phyloP scores from a whole-genome alignment of 1,140 invertebrate genomes.

The Macrotrachela quadricornifera region DNA sequence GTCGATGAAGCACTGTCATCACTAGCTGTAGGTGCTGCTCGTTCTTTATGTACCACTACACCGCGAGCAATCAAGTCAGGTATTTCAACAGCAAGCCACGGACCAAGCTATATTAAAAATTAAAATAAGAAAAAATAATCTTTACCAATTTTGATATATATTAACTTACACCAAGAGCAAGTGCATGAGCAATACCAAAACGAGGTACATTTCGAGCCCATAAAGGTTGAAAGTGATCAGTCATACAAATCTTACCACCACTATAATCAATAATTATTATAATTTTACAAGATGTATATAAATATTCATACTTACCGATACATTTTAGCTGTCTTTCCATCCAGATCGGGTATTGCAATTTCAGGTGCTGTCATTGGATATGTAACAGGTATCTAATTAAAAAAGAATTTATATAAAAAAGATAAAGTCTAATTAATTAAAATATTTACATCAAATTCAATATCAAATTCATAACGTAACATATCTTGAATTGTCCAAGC shows the following conservation, averaged over 20 bases:
- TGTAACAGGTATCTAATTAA: constrained; percentile 58
- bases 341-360: constrained; percentile 79
- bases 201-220: constrained; percentile 94
- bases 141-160: neutral
- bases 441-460: constrained; percentile 62
- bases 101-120: constrained; percentile 49
- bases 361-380: constrained; percentile 95
- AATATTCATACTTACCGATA: constrained; percentile 36
- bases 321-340: constrained; percentile 99
- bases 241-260: constrained; percentile 87
- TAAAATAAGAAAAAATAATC: constrained; percentile 17
- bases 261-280: too few relatives aligned
- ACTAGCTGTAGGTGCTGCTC: neutral
- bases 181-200: constrained; percentile 95
- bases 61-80: constrained; percentile 37
- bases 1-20: too few relatives aligned
- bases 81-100: constrained; percentile 93
- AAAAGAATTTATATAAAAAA: too few relatives aligned
- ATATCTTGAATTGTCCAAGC: constrained; percentile 47
- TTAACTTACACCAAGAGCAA: constrained; percentile 73
- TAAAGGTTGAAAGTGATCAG: constrained; percentile 96
- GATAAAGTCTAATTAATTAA: too few relatives aligned
- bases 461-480: constrained; percentile 49
- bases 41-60: constrained; percentile 21
- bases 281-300: too few relatives aligned